Evolutionary conservation across 2,113 vertebrate genomes (phyloP).

Genomic region (Bujurquina vittata): DNA sequence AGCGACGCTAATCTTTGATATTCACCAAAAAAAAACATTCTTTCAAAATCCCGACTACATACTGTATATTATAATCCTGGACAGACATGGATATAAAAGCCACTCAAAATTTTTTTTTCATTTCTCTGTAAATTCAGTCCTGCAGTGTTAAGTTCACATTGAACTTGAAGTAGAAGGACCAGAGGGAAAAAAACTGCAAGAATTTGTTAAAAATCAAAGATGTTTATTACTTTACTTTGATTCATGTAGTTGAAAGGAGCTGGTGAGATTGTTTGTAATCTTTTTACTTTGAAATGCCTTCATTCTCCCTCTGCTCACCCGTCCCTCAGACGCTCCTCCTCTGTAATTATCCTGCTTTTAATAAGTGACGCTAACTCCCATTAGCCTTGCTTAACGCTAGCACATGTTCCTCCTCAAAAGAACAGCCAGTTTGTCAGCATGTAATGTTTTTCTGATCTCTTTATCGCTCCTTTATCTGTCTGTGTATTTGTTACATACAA

Average conservation of each 20-base stretch:
- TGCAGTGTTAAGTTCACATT: not conserved
- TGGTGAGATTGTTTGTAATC: not conserved
- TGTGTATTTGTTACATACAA: constrained; percentile 58
- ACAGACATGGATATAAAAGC: not conserved
- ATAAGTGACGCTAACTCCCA: constrained; percentile 50
- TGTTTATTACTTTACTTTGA: not conserved
- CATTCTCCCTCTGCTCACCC: not conserved
- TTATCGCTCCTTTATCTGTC: constrained; percentile 58
- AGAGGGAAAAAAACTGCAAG: not conserved
- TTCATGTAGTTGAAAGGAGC: not conserved
- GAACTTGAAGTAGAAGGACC: not conserved
- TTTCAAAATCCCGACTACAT: not conserved
- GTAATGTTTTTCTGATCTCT: constrained; percentile 65
- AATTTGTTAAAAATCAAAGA: not conserved
- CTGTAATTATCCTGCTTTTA: constrained; percentile 54
- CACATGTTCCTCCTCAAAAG: constrained; percentile 49
- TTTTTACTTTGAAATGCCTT: not conserved
- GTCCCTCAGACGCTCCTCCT: not conserved
- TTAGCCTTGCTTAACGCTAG: constrained; percentile 54
- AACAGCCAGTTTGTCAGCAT: constrained; percentile 49
- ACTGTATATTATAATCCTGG: not conserved
- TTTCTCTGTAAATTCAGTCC: not conserved
- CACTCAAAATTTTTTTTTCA: not conserved
- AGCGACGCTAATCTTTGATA: not conserved
- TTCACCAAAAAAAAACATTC: not conserved